Conservation (phyloP, 2,113 vertebrate species). For the Brienomyrus brachyistius region DNA sequence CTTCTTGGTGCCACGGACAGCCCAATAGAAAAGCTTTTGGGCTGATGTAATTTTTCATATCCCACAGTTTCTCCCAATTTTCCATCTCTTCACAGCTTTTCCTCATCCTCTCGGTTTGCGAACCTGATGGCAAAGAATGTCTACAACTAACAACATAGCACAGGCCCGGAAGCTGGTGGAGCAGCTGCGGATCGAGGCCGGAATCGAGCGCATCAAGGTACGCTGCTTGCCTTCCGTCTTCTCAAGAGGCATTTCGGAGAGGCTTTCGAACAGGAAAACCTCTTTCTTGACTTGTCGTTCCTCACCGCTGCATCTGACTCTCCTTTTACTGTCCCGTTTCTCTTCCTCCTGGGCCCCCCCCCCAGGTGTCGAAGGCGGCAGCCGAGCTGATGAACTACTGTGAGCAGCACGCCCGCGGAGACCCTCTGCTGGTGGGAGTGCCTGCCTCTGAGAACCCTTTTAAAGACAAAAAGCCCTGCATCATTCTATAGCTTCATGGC, state of each 20-base stretch:
- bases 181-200: conserved; percentile 72
- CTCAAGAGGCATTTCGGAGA: background rate
- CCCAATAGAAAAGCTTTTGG: background rate
- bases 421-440: conserved; percentile 70
- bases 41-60: background rate
- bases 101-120: conserved; percentile 31
- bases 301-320: background rate
- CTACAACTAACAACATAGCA: conserved; percentile 69
- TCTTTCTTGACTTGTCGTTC: background rate
- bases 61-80: background rate
- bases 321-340: background rate
- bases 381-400: conserved; percentile 75
- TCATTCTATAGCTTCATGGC: conserved; percentile 59
- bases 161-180: conserved; percentile 75
- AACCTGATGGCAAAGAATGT: conserved; percentile 68
- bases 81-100: background rate
- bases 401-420: conserved; percentile 65
- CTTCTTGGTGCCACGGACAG: background rate
- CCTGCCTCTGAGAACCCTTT: conserved; percentile 74
- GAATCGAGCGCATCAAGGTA: conserved; percentile 73
- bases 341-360: background rate
- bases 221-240: background rate
- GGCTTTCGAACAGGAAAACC: background rate
- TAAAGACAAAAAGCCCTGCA: conserved; percentile 76
- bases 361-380: conserved; percentile 67